These are phyloP conservation scores for Aplocera efformata DNA, from an alignment of 2,888 invertebrate genomes.

Conservation along the genomic window DNA sequence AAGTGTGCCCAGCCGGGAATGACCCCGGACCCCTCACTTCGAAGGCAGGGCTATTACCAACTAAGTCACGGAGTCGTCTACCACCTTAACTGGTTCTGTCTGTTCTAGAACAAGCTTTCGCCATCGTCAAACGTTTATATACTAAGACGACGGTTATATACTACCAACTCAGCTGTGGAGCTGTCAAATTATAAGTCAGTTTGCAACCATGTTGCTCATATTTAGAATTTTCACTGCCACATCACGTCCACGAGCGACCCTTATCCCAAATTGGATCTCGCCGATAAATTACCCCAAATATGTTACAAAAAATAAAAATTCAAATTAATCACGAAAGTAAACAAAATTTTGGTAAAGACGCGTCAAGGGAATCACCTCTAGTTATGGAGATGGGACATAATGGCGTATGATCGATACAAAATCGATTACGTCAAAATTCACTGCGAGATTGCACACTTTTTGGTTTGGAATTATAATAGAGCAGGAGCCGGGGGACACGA, in stretches of 20 bases:
- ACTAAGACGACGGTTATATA: no score
- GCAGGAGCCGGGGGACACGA: slow-evolving; percentile 12
- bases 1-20: no score
- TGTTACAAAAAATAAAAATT: slow-evolving; percentile 27
- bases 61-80: no score
- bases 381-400: slow-evolving; percentile 39
- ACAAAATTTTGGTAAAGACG: slow-evolving; percentile 39
- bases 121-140: no score
- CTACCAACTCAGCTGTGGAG: no score
- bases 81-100: no score
- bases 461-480: slow-evolving; percentile 25
- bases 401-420: slow-evolving; percentile 31
- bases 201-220: slow-evolving; percentile 10
- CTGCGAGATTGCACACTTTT: slow-evolving; percentile 39
- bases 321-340: slow-evolving; percentile 51
- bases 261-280: slow-evolving; percentile 28
- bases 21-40: no score
- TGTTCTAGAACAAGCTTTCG: no score
- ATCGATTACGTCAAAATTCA: slow-evolving; percentile 49
- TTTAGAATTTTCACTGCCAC: slow-evolving; percentile 10
- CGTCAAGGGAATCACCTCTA: slow-evolving; percentile 47
- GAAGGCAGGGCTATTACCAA: no score
- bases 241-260: slow-evolving; percentile 9
- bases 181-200: slow-evolving; percentile 11
- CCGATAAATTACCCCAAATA: slow-evolving; percentile 38